phyloP scores from a whole-genome alignment of 2,888 invertebrate species.

The Lepas anatifera region DNA sequence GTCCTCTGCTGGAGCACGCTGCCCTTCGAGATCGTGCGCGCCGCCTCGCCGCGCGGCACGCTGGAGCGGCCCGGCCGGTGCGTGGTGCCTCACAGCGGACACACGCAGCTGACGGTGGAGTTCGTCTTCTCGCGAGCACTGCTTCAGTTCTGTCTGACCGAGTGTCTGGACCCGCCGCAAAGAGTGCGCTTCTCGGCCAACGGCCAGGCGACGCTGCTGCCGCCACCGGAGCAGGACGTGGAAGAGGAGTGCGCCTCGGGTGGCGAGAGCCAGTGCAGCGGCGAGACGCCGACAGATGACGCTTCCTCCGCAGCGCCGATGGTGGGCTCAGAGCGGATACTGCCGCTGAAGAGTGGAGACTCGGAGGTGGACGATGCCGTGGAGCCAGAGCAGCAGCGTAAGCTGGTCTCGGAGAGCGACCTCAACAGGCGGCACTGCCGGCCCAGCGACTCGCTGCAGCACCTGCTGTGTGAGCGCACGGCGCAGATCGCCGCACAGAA shows the following conservation, averaged over 20 bases:
- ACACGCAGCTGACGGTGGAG: conserved; percentile 3
- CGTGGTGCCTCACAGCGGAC: background rate
- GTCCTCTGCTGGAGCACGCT: conserved; percentile 2
- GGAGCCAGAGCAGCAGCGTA: no score
- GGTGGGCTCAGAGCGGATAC: no score
- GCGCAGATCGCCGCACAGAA: background rate
- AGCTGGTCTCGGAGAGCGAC: background rate
- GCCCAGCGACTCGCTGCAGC: background rate
- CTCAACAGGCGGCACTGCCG: background rate
- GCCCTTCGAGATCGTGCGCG: background rate
- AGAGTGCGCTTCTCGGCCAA: background rate
- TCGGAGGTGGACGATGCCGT: no score
- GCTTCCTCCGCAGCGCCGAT: no score
- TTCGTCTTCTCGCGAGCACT: background rate
- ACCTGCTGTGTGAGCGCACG: background rate
- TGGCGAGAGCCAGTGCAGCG: background rate
- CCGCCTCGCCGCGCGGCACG: background rate
- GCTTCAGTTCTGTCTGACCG: background rate
- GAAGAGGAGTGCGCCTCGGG: background rate
- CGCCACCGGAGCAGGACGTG: background rate
- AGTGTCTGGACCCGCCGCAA: background rate
- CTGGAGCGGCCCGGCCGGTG: background rate
- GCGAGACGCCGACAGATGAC: background rate
- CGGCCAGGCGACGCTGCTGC: background rate
- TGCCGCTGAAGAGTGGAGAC: no score